Evolutionary conservation across 2,888 invertebrate species (phyloP).

Genomic region (Drosophila subquinaria): DNA sequence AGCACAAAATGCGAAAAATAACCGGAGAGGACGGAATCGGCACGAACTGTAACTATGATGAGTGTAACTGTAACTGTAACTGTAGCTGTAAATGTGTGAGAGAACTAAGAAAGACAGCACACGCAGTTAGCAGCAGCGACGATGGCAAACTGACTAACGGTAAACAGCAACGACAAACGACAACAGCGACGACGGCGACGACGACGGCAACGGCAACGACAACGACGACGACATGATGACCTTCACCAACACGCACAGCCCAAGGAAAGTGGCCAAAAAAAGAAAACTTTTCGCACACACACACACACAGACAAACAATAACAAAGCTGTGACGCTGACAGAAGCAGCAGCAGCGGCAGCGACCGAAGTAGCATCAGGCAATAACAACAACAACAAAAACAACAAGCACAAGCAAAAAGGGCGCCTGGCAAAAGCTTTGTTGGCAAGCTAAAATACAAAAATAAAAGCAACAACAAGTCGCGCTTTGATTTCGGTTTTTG

Average conservation of each 20-base stretch:
- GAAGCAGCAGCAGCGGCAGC: constrained; percentile 18
- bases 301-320: constrained; percentile 30
- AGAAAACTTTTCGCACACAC: constrained; percentile 63
- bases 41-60: constrained; percentile 27
- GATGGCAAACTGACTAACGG: constrained; percentile 55
- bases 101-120: constrained; percentile 34
- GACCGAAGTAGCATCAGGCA: constrained; percentile 24
- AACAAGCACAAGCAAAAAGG: constrained; percentile 26
- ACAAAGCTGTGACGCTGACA: constrained; percentile 56
- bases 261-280: constrained; percentile 63
- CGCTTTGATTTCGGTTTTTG: constrained; percentile 64
- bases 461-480: constrained; percentile 19
- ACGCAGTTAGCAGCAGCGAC: constrained; percentile 53
- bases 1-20: constrained; percentile 27
- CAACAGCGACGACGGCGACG: constrained; percentile 42
- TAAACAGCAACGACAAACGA: constrained; percentile 46
- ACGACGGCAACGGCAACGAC: constrained; percentile 27
- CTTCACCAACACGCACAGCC: constrained; percentile 79
- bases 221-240: constrained; percentile 79
- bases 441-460: constrained; percentile 1
- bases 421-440: constrained; percentile 64
- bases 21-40: constrained; percentile 24
- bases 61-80: not conserved
- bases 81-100: constrained; percentile 14
- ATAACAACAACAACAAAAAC: constrained; percentile 14